Conservation (phyloP, 2,797 vertebrate genomes). For the Neopelma chrysocephalum region DNA sequence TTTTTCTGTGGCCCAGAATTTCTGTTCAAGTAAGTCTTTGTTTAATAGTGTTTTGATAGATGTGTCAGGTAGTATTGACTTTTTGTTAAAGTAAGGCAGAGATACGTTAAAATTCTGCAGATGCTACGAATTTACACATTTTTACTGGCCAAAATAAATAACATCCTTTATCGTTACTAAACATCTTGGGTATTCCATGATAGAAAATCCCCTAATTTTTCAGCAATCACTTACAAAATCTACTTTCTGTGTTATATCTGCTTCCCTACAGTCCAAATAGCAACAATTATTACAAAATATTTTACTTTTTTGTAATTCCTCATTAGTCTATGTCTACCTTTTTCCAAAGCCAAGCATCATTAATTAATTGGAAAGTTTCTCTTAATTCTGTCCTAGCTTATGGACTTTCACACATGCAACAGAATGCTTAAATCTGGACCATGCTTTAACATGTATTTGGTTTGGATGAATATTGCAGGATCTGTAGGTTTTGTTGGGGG, state of each 20-base stretch:
- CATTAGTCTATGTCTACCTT: background rate
- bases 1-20: background rate
- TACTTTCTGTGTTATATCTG: background rate
- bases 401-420: background rate
- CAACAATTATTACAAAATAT: background rate
- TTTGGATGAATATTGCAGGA: background rate
- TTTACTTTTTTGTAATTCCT: background rate
- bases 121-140: background rate
- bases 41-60: background rate
- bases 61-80: background rate
- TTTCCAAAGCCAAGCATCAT: background rate
- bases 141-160: background rate
- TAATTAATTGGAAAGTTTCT: background rate
- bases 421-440: background rate
- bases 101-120: background rate
- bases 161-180: background rate
- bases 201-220: background rate
- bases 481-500: background rate
- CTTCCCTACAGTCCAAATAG: background rate
- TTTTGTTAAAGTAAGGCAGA: background rate
- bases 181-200: background rate
- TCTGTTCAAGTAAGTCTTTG: background rate
- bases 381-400: background rate
- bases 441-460: background rate
- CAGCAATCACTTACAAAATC: background rate